Base-by-base conservation (phyloP, 2,113 vertebrate species). In the Addax nasomaculatus region DNA sequence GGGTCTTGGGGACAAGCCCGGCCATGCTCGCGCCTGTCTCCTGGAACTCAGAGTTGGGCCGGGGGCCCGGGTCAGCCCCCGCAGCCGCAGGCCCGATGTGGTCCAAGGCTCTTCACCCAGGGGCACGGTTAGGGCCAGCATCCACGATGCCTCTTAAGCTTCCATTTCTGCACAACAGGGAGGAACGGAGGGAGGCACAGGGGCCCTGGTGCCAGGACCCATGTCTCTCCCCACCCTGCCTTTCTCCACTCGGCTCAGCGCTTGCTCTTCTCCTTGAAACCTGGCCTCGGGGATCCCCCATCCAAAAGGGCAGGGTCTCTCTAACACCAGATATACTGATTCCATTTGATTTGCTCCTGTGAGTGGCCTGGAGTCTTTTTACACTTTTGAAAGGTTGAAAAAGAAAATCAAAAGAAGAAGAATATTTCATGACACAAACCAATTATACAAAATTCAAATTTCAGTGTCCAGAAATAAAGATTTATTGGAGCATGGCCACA, bases 31-130 rank as follows among this genome's bases (percentile, higher is more conserved):
- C 1, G 5, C 39, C 6, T 21, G 29, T 16, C 23, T 19, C 17
- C 62, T 6, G 9, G 17, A 14, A 4, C 36, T 7, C 23, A 21
- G 39, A 11, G 8, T 3, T 29, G 14, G 21, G 5, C 45, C 2
- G 1, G 62, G 78, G 47, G 27, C 43, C 11, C n/a, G 1, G 1
- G 4, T 87, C 23, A 25, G n/a, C 39, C 12, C 5, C 83, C 6
- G 2, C 0, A 2, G 53, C 43, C 0, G 0, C 2, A 8, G 27
- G 29, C 27, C 39, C 6, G 9, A 2, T 7, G 36, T 7, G 16
- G 78, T 16, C 73, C 23, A 39, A 2, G 10, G 1, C 67, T 60
- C 29, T 23, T 16, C 62, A 7, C 2, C 3, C 6, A 7, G 11
- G 1, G 57, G 13, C 62, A 14, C 29, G 1, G 90, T 43, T 7